Base-by-base conservation (phyloP, 2,888 invertebrate species). In the Sceliomorpha sp. region DNA sequence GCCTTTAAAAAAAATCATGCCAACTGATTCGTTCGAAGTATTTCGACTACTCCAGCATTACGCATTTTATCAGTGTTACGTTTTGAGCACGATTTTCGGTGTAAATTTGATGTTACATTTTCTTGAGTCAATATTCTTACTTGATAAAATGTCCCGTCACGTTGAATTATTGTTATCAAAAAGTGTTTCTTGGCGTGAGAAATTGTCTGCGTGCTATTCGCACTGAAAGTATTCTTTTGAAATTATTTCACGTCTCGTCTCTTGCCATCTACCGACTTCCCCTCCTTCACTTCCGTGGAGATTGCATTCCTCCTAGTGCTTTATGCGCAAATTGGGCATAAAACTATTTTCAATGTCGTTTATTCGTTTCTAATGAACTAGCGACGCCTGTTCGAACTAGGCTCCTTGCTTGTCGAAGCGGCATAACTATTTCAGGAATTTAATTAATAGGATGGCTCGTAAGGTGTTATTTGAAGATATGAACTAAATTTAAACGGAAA, bases 401-500 rank as follows among this genome's bases (percentile, higher is more conserved):
- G 56, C 62, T 45, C 42, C 37, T 47, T 62, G 53, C 40, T 51
- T 60, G 47, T 55, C 50, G 70, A 69, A 63, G 45, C 58, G 67
- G 42, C 69, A 70, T 73, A 77, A 76, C 71, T 72, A 67, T 63
- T 69, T 60, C 68, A 79, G 85, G 85, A 85, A 85, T 85, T 85
- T 85, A 83, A 85, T 85, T 85, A 85, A 83, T 84, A 73, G 78
- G 74, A 76, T 74, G 76, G 75, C 78, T 79, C 76, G 79, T 81
- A 80, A 79, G 79, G 81, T 79, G 78, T 81, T 82, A 82, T 78
- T 80, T 78, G 75, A 63, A 82, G 82, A 83, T 83, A 81, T 82
- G 79, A 82, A 81, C 75, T 72, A 71, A 77, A 83, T 81, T 81
- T 78, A 79, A 83, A 85, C 83, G 79, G 81, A 85, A 85, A 84